These are phyloP conservation scores for Leptoclinus maculatus DNA, from an alignment of 2,797 vertebrate species.

Conservation along the genomic window DNA sequence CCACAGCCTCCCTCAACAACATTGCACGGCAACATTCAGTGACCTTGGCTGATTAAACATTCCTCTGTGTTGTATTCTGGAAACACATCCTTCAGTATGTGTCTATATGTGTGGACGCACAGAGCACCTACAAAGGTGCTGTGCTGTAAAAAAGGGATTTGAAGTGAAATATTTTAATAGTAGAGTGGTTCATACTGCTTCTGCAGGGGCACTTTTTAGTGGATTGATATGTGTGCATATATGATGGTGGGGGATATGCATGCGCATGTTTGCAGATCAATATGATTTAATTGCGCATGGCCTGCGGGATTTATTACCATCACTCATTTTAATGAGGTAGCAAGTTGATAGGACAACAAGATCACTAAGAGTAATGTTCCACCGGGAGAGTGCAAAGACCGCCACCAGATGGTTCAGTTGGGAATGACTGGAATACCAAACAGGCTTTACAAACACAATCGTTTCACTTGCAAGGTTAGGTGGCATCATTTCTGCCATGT, in stretches of 20 bases:
- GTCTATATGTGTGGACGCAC: slow-evolving; percentile 36
- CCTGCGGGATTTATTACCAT: slow-evolving; percentile 80
- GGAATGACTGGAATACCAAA: slow-evolving; percentile 74
- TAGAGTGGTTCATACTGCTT: slow-evolving; percentile 30
- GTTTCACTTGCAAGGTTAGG: slow-evolving; percentile 57
- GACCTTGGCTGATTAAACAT: slow-evolving; percentile 81
- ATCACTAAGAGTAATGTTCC: slow-evolving; percentile 71
- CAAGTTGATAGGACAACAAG: slow-evolving; percentile 76
- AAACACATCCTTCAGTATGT: slow-evolving; percentile 50
- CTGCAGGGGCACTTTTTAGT: slow-evolving; percentile 27
- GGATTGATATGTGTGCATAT: slow-evolving; percentile 55
- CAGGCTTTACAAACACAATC: slow-evolving; percentile 60
- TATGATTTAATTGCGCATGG: slow-evolving; percentile 71
- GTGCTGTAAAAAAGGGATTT: slow-evolving; percentile 62
- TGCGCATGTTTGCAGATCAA: slow-evolving; percentile 71
- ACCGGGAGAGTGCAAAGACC: slow-evolving; percentile 68
- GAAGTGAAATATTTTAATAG: slow-evolving; percentile 67
- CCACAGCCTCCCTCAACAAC: slow-evolving; percentile 68
- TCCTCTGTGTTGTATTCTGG: slow-evolving; percentile 64
- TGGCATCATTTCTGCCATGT: slow-evolving; percentile 61
- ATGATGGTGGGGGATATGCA: slow-evolving; percentile 26
- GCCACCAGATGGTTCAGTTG: slow-evolving; percentile 78
- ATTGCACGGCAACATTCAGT: slow-evolving; percentile 65
- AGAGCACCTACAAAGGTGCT: slow-evolving; percentile 58
- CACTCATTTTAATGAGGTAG: slow-evolving; percentile 82